These are phyloP conservation scores for Abrostola triplasia DNA, from an alignment of 2,888 invertebrate species.

Conservation along the genomic window DNA sequence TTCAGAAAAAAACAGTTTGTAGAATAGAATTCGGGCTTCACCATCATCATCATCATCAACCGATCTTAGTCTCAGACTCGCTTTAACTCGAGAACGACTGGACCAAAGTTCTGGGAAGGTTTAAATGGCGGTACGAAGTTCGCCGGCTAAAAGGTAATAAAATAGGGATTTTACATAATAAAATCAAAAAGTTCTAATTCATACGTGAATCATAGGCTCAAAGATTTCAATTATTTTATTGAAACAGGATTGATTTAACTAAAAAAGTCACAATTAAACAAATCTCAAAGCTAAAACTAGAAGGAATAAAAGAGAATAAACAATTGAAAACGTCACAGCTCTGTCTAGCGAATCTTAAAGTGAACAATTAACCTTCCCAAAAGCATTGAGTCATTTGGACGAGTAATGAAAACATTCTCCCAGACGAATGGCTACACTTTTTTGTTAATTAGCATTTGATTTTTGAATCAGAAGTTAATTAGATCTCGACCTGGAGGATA, in stretches of 20 bases:
- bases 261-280: constrained; percentile 11
- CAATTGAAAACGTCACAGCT: constrained; percentile 44
- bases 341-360: constrained; percentile 41
- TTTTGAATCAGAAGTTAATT: constrained; percentile 27
- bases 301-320: constrained; percentile 31
- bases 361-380: constrained; percentile 47
- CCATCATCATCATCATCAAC: too few species aligned
- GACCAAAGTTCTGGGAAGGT: too few species aligned
- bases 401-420: constrained; percentile 31
- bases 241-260: background rate
- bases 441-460: constrained; percentile 43
- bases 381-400: constrained; percentile 37
- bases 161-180: too few species aligned
- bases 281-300: constrained; percentile 24
- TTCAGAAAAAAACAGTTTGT: background rate
- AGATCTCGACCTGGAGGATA: background rate
- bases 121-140: too few species aligned
- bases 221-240: background rate
- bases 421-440: constrained; percentile 24
- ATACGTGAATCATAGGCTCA: background rate
- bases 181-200: background rate
- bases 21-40: too few species aligned
- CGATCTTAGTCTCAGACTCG: too few species aligned
- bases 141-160: too few species aligned
- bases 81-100: too few species aligned